Base-by-base conservation (phyloP, 2,113 vertebrate species). In the Oryzias woworae region DNA sequence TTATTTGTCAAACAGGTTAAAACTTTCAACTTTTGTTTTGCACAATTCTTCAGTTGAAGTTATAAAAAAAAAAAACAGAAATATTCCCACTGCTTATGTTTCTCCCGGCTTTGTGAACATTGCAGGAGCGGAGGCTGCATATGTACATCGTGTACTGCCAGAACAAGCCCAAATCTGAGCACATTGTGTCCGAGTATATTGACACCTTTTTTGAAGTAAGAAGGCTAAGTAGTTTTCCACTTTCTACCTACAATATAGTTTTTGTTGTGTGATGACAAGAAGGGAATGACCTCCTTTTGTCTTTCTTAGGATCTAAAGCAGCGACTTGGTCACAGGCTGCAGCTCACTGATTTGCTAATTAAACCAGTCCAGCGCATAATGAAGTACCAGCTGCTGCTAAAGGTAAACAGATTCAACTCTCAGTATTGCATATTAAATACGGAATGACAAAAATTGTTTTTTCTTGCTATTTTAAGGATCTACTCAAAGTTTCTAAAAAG, bases 121-220 rank as follows among this genome's bases (percentile, higher is more conserved):
- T 45, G 42, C 71, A 99, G 97, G 97, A 99, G 85, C 94, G 97
- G 86, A 92, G 97, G 83, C 89, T 99, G 88, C 97, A 99, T 92
- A 99, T 99, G 96, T 99, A 99, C 87, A 97, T 99, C 74, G 96
- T 98, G 85, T 99, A 98, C 91, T 99, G 97, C 90, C 97, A 99
- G 81, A 99, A 99, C 90, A 99, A 99, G 87, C 96, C 97, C 83
- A 99, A 99, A 90, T 99, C 97, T 63, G 97, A 99, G 89, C 95
- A 97, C 91, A 98, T 99, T 53, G 97, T 99, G 71, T 98, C 97
- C 13, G 97, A 99, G 82, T 99, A 99, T 87, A 97, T 98, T 50
- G 97, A 99, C 85, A 98, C 96, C 0, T 99, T 98, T 89, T 99
- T 99, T 92, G 97, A 99, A 92, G 97, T 98, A 90, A 92, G 93